These are phyloP conservation scores for Pilophorus perplexus DNA, from an alignment of 2,888 invertebrate species.

Conservation along the genomic window DNA sequence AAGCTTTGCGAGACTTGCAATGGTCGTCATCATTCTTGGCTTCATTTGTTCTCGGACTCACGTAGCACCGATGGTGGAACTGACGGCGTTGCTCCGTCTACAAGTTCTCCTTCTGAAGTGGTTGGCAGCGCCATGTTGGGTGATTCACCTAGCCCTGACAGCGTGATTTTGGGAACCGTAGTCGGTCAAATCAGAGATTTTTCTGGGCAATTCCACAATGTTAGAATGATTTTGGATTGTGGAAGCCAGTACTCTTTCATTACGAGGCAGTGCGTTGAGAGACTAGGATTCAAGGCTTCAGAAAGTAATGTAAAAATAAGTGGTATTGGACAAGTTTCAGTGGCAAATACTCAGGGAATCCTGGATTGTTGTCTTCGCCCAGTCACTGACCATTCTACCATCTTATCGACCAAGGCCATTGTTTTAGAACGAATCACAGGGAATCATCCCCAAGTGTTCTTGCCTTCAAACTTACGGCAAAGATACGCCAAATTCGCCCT, in stretches of 20 bases:
- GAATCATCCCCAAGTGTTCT: neutral
- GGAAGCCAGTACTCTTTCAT: neutral
- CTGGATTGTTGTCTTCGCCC: too few species aligned
- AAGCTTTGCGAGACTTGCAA: neutral
- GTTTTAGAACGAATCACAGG: neutral
- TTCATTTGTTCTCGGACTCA: neutral
- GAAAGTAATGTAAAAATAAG: neutral
- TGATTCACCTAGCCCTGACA: neutral
- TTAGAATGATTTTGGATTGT: neutral
- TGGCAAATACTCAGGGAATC: neutral
- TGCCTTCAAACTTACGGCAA: neutral
- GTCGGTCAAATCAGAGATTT: neutral
- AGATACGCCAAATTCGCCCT: neutral
- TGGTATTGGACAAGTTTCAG: neutral
- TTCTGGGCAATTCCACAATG: neutral
- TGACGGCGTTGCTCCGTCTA: neutral
- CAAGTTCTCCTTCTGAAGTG: too few species aligned
- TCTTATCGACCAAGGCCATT: neutral
- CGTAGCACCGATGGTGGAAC: neutral
- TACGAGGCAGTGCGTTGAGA: neutral
- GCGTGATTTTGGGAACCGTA: neutral
- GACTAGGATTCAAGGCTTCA: too few species aligned
- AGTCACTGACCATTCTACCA: neutral
- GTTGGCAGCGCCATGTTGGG: neutral
- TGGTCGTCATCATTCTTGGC: neutral